Evolutionary conservation across 2,113 vertebrate genomes (phyloP).

Genomic region (Pelodiscus sinensis): DNA sequence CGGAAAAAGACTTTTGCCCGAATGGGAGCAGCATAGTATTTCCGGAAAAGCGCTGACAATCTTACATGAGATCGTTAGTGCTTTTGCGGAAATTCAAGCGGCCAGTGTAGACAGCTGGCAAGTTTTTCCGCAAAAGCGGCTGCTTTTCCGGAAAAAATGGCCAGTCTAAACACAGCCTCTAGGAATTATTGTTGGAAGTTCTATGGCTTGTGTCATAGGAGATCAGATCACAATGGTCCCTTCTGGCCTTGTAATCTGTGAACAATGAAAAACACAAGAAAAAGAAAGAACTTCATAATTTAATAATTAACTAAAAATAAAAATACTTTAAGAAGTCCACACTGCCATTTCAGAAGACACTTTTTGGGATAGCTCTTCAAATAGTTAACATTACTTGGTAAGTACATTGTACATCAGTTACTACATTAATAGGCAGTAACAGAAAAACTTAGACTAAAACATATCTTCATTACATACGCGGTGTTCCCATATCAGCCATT

Average conservation of each 20-base stretch:
- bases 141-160: too few species aligned
- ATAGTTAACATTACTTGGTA: too few species aligned
- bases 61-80: too few species aligned
- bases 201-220: background rate
- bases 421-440: conserved; percentile 7
- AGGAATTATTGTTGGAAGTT: background rate
- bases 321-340: conserved; percentile 21
- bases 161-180: too few species aligned
- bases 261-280: conserved; percentile 2
- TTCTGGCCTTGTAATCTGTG: background rate
- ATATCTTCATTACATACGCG: background rate
- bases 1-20: too few species aligned
- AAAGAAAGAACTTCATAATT: conserved; percentile 26
- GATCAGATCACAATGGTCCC: background rate
- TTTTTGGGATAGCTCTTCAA: too few species aligned
- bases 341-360: background rate
- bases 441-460: background rate
- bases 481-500: background rate
- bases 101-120: too few species aligned
- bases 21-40: too few species aligned
- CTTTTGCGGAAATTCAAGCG: too few species aligned
- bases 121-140: too few species aligned
- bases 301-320: conserved; percentile 42
- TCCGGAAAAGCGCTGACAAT: too few species aligned
- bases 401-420: background rate